Percentiles rank a stretch among this genome's conserved stretches.
Conservation (phyloP, 2,888 invertebrate species). For the Drosophila dives region DNA sequence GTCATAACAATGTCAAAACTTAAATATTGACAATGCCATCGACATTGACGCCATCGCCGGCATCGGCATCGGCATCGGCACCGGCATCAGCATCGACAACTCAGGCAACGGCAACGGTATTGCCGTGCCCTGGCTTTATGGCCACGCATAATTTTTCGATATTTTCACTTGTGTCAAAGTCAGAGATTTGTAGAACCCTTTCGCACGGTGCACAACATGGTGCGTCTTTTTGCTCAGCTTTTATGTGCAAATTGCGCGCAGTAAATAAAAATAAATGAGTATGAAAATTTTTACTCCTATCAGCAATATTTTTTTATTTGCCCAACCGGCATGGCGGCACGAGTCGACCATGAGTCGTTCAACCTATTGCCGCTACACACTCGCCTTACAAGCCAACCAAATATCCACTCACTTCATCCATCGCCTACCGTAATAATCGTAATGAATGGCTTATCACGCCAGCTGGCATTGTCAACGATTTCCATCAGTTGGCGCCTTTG, state of each 20-base stretch:
- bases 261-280: slow-evolving; percentile 81
- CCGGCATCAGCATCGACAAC: slow-evolving; percentile 23
- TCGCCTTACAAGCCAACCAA: slow-evolving; percentile 17
- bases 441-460: slow-evolving; percentile 81
- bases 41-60: slow-evolving; percentile 51
- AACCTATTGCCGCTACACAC: slow-evolving; percentile 37
- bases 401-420: background rate
- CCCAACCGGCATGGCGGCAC: slow-evolving; percentile 42
- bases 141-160: slow-evolving; percentile 74
- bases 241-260: slow-evolving; percentile 79
- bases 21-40: slow-evolving; percentile 78
- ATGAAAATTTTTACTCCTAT: slow-evolving; percentile 80
- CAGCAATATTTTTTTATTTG: slow-evolving; percentile 78
- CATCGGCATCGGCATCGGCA: slow-evolving; percentile 14
- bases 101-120: slow-evolving; percentile 23
- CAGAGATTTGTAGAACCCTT: slow-evolving; percentile 71
- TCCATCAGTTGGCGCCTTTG: slow-evolving; percentile 67
- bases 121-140: slow-evolving; percentile 67
- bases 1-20: slow-evolving; percentile 78
- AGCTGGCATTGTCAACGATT: slow-evolving; percentile 80
- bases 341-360: slow-evolving; percentile 19
- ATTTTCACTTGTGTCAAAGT: slow-evolving; percentile 70
- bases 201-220: slow-evolving; percentile 46
- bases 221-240: slow-evolving; percentile 52
- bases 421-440: slow-evolving; percentile 71